A percentile compares a stretch with the other conserved stretches of the same genome.
Conservation (phyloP, 2,888 invertebrate species). For the Torymus aiolomorphi region DNA sequence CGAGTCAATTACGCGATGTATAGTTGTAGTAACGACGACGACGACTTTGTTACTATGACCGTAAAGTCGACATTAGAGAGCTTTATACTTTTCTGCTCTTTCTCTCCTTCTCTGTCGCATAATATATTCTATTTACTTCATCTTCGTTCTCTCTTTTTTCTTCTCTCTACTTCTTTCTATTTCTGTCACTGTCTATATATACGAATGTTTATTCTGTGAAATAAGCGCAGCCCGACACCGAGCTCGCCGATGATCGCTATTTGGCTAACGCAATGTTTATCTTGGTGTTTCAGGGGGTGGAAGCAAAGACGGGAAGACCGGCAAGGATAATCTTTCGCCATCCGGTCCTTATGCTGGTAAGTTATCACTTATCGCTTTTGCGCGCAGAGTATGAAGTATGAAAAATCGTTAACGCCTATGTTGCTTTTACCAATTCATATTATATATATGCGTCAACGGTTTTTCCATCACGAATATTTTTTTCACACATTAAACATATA, state of each 20-base stretch:
- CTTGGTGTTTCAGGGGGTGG: constrained; percentile 82
- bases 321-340: constrained; percentile 84
- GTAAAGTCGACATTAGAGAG: too few relatives aligned
- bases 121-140: not conserved
- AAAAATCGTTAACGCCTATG: not conserved
- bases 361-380: constrained; percentile 59
- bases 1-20: too few relatives aligned
- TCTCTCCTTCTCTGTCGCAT: not conserved
- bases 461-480: too few relatives aligned
- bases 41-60: too few relatives aligned
- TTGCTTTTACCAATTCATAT: too few relatives aligned
- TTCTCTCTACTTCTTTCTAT: not conserved
- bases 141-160: not conserved
- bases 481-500: too few relatives aligned
- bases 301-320: constrained; percentile 83
- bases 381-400: constrained; percentile 8
- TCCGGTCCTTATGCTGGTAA: constrained; percentile 79
- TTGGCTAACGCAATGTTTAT: constrained; percentile 57
- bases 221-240: not conserved
- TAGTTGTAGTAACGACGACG: too few relatives aligned
- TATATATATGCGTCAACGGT: too few relatives aligned
- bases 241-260: constrained; percentile 26
- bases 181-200: not conserved
- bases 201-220: constrained; percentile 34
- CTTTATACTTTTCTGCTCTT: too few relatives aligned